Conservation (phyloP, 2,113 vertebrate species). For the Camelus bactrianus region DNA sequence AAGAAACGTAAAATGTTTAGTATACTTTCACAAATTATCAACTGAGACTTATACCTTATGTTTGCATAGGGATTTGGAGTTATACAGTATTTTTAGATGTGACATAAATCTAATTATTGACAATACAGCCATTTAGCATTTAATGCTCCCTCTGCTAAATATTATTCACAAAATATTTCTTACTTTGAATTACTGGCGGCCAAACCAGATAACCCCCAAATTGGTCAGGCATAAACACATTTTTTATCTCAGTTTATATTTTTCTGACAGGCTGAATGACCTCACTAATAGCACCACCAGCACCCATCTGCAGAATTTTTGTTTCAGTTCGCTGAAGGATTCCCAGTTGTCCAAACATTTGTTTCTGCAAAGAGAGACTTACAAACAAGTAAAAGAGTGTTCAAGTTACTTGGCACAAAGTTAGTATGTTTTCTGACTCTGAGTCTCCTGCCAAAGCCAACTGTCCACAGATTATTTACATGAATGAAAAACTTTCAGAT, state of each 20-base stretch:
- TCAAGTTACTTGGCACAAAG: neutral
- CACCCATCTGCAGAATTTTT: neutral
- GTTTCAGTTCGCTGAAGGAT: neutral
- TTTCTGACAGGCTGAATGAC: neutral
- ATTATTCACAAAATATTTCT: slow-evolving; percentile 34
- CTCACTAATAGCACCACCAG: neutral
- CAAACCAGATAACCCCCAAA: neutral
- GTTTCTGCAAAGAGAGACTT: slow-evolving; percentile 16
- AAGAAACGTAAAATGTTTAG: slow-evolving; percentile 48
- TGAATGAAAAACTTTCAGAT: neutral
- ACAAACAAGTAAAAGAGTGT: neutral
- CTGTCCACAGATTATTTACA: neutral
- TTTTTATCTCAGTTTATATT: slow-evolving; percentile 19
- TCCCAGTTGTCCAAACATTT: neutral
- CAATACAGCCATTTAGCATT: neutral
- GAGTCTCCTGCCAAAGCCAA: neutral
- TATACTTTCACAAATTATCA: slow-evolving; percentile 33
- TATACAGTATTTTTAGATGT: neutral
- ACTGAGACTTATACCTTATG: slow-evolving; percentile 37
- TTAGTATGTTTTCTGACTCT: neutral
- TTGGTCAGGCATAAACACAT: neutral
- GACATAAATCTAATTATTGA: neutral
- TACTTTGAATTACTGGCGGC: neutral
- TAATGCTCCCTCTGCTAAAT: neutral
- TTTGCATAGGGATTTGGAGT: neutral